Evolutionary conservation across 2,113 vertebrate species (phyloP), one percentile per base, ranked within the genome.

Genomic region (Turnix velox): DNA sequence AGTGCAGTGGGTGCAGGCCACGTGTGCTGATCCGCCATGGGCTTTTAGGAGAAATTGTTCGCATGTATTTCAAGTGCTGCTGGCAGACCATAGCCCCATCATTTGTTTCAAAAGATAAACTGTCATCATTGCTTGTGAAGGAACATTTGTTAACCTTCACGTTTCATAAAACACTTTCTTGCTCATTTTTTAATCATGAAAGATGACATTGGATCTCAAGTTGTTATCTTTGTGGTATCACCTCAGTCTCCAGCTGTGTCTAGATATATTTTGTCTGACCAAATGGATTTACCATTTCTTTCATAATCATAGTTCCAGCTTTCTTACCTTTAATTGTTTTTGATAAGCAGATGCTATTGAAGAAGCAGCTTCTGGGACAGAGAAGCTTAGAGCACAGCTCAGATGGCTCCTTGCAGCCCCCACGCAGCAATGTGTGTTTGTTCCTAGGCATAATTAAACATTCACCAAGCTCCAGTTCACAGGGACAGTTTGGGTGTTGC

Each of bases 181-280:
- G 88, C 95, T 96, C 95, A 95, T 96, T 96, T 95, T 96, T 96
- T 95, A 96, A 95, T 96, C 94, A 94, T 96, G 94, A 96, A 96
- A 96, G 95, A 96, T 95, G 92, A 96, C 96, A 96, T 96, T 96
- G 92, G 96, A 93, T 96, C 95, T 95, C 7, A 37, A 95, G 92
- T 91, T 96, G 95, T 95, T 96, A 96, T 92, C 95, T 89, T 95
- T 96, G 94, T 25, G 7, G 81, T 96, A 95, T 94, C 94, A 94
- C 91, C 89, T 94, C 92, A 55, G 78, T 95, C 92, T 95, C 95
- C 96, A 96, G 95, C 94, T 94, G 91, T 84, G 94, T 93, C 89
- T 81, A 74, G 74, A 89, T 91, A 74, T 84, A 73, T 94, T 96
- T 92, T 5, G 12, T 82, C 92, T 93, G 69, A 91, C 87, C 92